Base-by-base conservation (phyloP, 2,888 invertebrate species). In the Sclerodermus sp. region DNA sequence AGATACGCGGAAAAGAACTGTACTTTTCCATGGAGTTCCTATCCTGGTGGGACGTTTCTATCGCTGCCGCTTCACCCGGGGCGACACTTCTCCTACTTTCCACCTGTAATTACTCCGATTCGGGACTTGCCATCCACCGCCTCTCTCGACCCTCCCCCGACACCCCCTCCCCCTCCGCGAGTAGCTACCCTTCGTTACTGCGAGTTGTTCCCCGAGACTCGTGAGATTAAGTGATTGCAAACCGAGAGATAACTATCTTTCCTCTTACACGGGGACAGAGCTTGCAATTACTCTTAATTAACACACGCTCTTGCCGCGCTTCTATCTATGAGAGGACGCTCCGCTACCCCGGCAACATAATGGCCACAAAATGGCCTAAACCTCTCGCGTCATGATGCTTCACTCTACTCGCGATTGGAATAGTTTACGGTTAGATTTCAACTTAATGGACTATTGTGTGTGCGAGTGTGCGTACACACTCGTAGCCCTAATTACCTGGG, bases 201-300 rank as follows among this genome's bases (percentile, higher is more conserved):
- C 13, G 49, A 37, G 30, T 3, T 5, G 23, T 8, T 8, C 23
- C 8, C 23, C 23, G 23, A 23, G 23, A 23, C 23, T 23, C 8
- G 4, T 23, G 23, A 30, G 51, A 50, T 49, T 57, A 57, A 57
- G 53, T 54, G 60, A 60, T 58, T 57, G 58, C 56, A 53, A 58
- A 57, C 51, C 47, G 53, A 53, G 56, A 49, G 53, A 58, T 58
- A 53, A 34, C 34, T 58, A 58, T 50, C 32, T 48, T 39, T 41
- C 36, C 9, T 12, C 31, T 15, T 1, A 18, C 17, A 10, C 16
- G 47, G 44, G 42, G 44, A 36, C 40, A 34, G 45, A 44, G 36
- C 48, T 42, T 51, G 55, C 50, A 58, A 58, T 61, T 61, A 54
- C 53, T 61, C 58, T 52, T 58, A 61, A 60, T 60, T 58, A 61